Evolutionary conservation across 2,113 vertebrate genomes (phyloP).

Genomic region (Syngnathus typhle): DNA sequence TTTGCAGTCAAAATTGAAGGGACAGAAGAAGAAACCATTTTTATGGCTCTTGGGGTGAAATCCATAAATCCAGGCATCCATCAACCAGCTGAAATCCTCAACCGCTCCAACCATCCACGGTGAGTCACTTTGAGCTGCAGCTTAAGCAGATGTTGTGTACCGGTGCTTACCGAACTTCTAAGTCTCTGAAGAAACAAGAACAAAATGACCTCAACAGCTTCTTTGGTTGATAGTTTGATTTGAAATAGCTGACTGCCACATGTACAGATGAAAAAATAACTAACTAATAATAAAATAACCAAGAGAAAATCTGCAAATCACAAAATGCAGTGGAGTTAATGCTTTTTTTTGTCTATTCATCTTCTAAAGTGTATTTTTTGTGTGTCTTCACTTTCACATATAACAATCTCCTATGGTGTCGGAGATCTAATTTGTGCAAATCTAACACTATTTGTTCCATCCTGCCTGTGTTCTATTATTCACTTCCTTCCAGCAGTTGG

Average conservation of each 20-base stretch:
- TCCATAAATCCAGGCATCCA: not conserved
- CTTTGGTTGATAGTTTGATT: not conserved
- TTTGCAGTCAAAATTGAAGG: not conserved
- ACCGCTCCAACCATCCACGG: not conserved
- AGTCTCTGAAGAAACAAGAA: not conserved
- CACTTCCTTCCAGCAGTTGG: not conserved
- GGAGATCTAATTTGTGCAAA: not conserved
- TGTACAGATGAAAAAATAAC: not conserved
- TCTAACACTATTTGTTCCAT: not conserved
- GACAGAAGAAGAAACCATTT: not conserved
- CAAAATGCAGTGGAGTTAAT: not conserved
- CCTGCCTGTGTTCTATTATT: conserved; percentile 1
- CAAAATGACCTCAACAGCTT: not conserved
- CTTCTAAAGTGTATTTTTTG: not conserved
- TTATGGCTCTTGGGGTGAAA: not conserved
- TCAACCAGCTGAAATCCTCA: not conserved
- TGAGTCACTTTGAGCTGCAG: conserved; percentile 3
- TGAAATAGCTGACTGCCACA: not conserved
- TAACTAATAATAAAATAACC: not conserved
- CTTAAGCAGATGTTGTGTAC: not conserved
- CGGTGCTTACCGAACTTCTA: not conserved
- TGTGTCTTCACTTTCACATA: not conserved
- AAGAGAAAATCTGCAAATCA: not conserved
- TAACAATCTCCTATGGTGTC: not conserved
- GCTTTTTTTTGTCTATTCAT: not conserved